Percentiles rank a stretch among this genome's conserved stretches.
These are phyloP conservation scores for Hipparchia semele DNA, from an alignment of 2,888 invertebrate genomes.

Conservation along the genomic window DNA sequence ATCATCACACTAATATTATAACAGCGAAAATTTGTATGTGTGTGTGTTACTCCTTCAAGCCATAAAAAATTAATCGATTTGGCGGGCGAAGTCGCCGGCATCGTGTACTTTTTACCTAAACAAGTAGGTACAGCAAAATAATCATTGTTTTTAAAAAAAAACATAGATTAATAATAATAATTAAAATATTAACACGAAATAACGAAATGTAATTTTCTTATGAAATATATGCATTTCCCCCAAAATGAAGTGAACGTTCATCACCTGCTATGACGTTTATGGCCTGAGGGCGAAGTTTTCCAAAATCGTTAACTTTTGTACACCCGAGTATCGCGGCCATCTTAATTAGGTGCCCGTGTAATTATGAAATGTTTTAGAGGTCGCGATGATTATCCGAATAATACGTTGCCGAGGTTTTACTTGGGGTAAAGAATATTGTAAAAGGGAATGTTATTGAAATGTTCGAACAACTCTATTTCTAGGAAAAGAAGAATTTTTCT, in stretches of 20 bases:
- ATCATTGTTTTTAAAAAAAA: too few relatives aligned
- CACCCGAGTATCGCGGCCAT: constrained; percentile 48
- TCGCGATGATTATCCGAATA: constrained; percentile 37
- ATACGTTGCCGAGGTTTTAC: constrained; percentile 2
- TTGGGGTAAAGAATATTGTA: background rate
- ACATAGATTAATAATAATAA: background rate
- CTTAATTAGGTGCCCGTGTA: constrained; percentile 53
- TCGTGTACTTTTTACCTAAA: too few relatives aligned
- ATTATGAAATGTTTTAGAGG: constrained; percentile 45
- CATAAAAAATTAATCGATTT: too few relatives aligned
- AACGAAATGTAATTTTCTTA: background rate
- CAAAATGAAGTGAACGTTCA: constrained; percentile 34
- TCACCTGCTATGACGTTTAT: constrained; percentile 46
- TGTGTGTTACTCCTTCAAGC: too few relatives aligned
- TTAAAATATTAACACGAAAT: background rate
- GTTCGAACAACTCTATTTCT: background rate
- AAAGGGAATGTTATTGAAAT: background rate
- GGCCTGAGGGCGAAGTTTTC: constrained; percentile 43
- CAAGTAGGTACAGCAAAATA: too few relatives aligned
- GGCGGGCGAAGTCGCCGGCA: too few relatives aligned
- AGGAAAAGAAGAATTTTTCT: background rate
- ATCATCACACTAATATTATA: too few relatives aligned
- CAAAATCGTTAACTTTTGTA: constrained; percentile 47
- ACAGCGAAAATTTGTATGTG: too few relatives aligned
- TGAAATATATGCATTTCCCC: constrained; percentile 15